Conservation (phyloP, 1,140 invertebrate genomes). For the Streblospio benedicti region DNA sequence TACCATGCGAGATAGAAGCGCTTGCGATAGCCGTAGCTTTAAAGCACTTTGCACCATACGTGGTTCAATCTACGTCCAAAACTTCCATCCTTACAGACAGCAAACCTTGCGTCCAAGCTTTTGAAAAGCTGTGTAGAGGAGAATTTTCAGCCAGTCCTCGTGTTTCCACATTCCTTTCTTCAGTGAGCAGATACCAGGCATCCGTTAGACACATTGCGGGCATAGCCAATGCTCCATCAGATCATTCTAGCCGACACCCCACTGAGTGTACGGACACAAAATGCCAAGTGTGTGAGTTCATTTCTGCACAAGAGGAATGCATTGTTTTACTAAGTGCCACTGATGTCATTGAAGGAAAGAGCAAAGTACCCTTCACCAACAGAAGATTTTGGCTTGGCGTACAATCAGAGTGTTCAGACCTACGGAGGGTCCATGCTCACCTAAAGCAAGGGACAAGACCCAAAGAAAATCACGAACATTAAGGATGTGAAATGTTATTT, state of each 20-base stretch:
- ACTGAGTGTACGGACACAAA: constrained; percentile 3
- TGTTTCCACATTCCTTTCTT: constrained; percentile 18
- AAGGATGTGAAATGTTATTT: too few species aligned
- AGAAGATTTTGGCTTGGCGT: too few species aligned
- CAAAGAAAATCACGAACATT: too few species aligned
- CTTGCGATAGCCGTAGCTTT: constrained; percentile 19
- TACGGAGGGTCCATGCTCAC: too few species aligned
- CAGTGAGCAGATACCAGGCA: constrained; percentile 19
- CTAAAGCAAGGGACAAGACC: too few species aligned
- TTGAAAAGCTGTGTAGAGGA: constrained; percentile 21
- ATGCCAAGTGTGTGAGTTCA: constrained; percentile 10
- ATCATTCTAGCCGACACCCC: constrained; percentile 21
- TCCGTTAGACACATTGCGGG: constrained; percentile 18
- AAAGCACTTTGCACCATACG: constrained; percentile 21
- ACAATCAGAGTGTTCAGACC: too few species aligned
- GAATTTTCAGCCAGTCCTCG: constrained; percentile 23
- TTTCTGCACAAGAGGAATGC: too few species aligned
- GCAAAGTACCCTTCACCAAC: too few species aligned
- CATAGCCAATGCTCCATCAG: constrained; percentile 14
- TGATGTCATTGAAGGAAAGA: too few species aligned
- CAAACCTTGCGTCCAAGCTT: constrained; percentile 24
- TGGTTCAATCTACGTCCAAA: constrained; percentile 17
- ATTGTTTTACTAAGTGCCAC: too few species aligned
- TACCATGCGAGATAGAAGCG: constrained; percentile 25
- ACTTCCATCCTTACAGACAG: constrained; percentile 21